Evolutionary conservation across 2,113 vertebrate genomes (phyloP).

Genomic region (Myxocyprinus asiaticus): DNA sequence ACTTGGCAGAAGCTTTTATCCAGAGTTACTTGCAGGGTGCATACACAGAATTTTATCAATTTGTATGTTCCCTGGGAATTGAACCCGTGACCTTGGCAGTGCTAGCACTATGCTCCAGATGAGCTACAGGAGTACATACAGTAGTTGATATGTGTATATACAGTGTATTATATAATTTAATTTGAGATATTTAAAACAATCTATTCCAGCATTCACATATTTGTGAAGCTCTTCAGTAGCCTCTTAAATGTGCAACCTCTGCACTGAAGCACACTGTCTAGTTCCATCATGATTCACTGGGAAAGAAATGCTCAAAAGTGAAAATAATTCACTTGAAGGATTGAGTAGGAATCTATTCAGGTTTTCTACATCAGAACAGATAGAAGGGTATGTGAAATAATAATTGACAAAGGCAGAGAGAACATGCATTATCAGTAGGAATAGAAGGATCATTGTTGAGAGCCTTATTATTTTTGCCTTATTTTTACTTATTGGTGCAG

Average conservation of each 20-base stretch:
- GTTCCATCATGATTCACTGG: slow-evolving; percentile 24
- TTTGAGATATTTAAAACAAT: background rate
- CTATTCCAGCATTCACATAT: background rate
- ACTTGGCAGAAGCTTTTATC: no score
- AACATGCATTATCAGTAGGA: no score
- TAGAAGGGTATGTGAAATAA: background rate
- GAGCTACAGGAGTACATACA: no score
- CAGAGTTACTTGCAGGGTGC: no score
- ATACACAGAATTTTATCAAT: no score
- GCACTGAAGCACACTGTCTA: slow-evolving; percentile 52
- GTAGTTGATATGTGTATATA: no score
- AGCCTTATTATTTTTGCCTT: background rate
- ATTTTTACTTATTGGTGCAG: background rate
- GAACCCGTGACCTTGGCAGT: no score
- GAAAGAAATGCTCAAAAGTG: background rate
- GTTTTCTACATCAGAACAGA: background rate
- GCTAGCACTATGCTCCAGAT: no score
- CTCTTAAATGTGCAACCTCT: slow-evolving; percentile 36
- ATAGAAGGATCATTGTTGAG: background rate
- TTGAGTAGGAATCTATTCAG: slow-evolving; percentile 7
- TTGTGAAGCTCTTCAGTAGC: background rate
- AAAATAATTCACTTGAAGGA: background rate
- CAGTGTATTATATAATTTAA: background rate
- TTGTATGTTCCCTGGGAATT: no score
- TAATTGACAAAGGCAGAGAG: slow-evolving; percentile 1